Conservation (phyloP, 2,888 invertebrate species). For the Labia minor region DNA sequence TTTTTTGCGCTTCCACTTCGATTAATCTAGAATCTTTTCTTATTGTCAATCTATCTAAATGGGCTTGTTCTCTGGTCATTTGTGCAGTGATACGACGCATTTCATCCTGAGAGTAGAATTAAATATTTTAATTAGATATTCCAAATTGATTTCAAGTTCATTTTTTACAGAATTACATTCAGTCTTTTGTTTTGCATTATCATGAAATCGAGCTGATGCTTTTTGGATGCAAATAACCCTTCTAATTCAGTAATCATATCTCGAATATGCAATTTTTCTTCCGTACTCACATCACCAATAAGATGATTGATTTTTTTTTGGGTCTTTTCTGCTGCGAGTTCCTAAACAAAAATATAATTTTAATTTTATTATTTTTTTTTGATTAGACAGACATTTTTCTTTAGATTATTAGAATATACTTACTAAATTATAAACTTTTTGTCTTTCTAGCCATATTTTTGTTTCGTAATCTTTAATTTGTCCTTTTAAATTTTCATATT, state of each 20-base stretch:
- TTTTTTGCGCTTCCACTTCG: conserved; percentile 48
- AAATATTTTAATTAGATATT: neutral
- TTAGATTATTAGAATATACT: no score
- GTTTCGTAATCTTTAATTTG: neutral
- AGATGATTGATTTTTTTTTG: conserved; percentile 23
- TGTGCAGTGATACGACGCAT: conserved; percentile 20
- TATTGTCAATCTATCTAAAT: conserved; percentile 33
- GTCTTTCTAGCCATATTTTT: neutral
- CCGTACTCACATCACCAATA: conserved; percentile 20
- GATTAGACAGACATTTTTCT: no score
- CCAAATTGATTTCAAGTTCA: neutral
- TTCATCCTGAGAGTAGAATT: conserved; percentile 20
- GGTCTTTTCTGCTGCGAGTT: conserved; percentile 24
- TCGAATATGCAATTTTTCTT: conserved; percentile 21
- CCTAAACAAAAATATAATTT: conserved; percentile 23
- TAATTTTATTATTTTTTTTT: conserved; percentile 22
- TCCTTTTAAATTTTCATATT: conserved; percentile 18
- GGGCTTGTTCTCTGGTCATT: conserved; percentile 18
- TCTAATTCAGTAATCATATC: conserved; percentile 24
- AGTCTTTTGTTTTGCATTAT: conserved; percentile 23
- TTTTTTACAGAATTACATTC: conserved; percentile 23
- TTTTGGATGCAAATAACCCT: conserved; percentile 22
- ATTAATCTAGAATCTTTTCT: conserved; percentile 45
- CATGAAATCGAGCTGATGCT: conserved; percentile 22
- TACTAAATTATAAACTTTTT: neutral